Conservation (phyloP, 2,113 vertebrate species). For the Passer domesticus region DNA sequence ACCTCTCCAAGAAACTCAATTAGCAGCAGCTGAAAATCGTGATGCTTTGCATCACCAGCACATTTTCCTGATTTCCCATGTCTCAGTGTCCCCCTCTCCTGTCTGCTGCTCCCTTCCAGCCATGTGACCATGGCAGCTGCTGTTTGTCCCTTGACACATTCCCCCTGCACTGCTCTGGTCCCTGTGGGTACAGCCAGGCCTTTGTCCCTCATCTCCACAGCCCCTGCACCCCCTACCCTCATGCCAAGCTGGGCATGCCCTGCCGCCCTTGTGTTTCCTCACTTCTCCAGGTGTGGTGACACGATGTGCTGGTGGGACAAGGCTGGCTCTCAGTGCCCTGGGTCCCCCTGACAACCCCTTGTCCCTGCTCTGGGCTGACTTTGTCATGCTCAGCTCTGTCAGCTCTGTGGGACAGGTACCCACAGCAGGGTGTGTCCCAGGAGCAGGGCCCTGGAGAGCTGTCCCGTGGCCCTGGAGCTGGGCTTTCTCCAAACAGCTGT, state of each 20-base stretch:
- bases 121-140: accelerated
- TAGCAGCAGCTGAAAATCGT: background rate
- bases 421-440: background rate
- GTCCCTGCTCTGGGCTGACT: background rate
- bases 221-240: background rate
- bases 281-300: background rate
- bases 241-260: accelerated
- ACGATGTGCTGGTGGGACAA: background rate
- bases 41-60: background rate
- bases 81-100: background rate
- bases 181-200: background rate
- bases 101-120: background rate
- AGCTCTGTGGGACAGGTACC: background rate
- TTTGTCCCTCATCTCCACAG: background rate
- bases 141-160: background rate
- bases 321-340: background rate
- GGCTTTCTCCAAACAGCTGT: background rate
- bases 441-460: background rate
- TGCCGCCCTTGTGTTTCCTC: background rate
- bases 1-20: background rate
- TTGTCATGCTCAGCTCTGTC: background rate
- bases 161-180: accelerated
- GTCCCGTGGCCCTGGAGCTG: background rate
- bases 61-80: background rate
- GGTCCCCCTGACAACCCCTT: background rate